Evolutionary conservation across 2,113 vertebrate species (phyloP), one percentile per base, ranked within the genome.

Genomic region (Chroicocephalus ridibundus): DNA sequence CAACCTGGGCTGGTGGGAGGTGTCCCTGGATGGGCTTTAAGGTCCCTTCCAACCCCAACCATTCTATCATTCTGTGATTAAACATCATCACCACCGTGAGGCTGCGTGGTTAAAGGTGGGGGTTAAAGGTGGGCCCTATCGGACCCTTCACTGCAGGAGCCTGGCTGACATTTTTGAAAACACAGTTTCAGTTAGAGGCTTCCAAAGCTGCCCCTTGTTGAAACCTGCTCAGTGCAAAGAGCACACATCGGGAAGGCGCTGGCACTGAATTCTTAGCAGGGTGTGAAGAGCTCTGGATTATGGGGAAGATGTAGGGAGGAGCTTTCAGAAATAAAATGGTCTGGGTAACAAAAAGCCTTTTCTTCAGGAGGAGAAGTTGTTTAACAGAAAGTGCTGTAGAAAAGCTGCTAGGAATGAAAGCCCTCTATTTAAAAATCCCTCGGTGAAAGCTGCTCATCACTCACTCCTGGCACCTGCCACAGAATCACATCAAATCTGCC

Each of bases 241-340:
- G 36, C 22, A 13, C 0, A 12, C 10, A 16, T 25, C 1, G 13
- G 24, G 52, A 19, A 58, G 21, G 54, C 0, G 14, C 54, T 1
- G 5, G 27, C 24, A 5, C 1, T 9, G 71, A 31, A 29, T 61
- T 38, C 62, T 54, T n/a, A 9, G 11, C 1, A 2, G 62, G 38
- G 15, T 25, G 61, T 34, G 54, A 60, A 38, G 22, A 38, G 32
- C 29, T 62, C 29, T 77, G 79, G 47, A 6, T 69, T 47, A 40
- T 3, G 38, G 55, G 62, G 62, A 69, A 76, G 47, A 16, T 25
- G 40, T 31, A 54, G 77, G 62, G 70, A 61, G 54, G 62, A 61
- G 47, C 34, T 69, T 47, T 77, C 46, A n/a, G 79, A n/a, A 83
- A 62, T 29, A 32, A n/a, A 69, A n/a, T 21, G 15, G 34, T 69